phyloP scores from a whole-genome alignment of 2,888 invertebrate genomes.

The Pyrocoelia pectoralis region DNA sequence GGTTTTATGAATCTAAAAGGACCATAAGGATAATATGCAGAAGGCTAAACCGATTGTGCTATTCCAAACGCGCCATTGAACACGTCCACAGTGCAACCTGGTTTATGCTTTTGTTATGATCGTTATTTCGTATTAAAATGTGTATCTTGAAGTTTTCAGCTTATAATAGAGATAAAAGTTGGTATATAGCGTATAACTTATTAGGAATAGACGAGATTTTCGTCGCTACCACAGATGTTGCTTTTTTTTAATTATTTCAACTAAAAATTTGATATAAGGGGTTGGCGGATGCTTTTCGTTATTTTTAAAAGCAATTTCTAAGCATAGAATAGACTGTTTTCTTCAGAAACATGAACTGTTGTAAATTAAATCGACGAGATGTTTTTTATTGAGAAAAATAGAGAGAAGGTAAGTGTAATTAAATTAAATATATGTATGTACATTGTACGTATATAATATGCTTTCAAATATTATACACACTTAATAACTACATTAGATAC shows the following conservation, averaged over 20 bases:
- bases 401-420: not conserved
- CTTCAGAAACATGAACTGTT: not conserved
- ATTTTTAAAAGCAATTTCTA: not conserved
- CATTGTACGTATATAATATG: no score
- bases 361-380: not conserved
- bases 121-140: conserved; percentile 46
- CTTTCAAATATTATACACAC: no score
- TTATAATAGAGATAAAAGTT: conserved; percentile 40
- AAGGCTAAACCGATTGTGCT: conserved; percentile 27
- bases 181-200: conserved; percentile 35
- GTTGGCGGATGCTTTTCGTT: not conserved
- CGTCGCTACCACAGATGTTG: conserved; percentile 22
- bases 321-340: no score
- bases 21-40: conserved; percentile 27
- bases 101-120: conserved; percentile 47
- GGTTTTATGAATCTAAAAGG: conserved; percentile 19
- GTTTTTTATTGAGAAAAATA: not conserved
- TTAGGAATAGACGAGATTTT: conserved; percentile 29
- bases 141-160: conserved; percentile 41
- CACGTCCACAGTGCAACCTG: conserved; percentile 44
- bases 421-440: no score
- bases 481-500: no score
- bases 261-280: conserved; percentile 1
- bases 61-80: conserved; percentile 44
- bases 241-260: conserved; percentile 15